Evolutionary conservation across 2,888 invertebrate genomes (phyloP), one percentile per base, ranked within the genome.

Genomic region (Nymphalis c-album): DNA sequence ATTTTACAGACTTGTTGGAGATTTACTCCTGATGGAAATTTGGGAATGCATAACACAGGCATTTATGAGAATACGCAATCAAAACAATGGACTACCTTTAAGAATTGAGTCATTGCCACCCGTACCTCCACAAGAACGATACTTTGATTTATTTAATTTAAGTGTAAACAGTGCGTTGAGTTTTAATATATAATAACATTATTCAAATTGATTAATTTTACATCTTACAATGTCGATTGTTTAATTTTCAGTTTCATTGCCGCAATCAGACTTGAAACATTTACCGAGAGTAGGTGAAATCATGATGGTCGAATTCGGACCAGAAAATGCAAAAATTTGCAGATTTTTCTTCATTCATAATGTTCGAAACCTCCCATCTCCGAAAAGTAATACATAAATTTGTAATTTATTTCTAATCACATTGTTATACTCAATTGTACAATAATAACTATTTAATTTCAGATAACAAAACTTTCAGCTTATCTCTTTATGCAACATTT

Each of bases 21-120:
- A 94, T 60, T 82, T 95, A 63, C 83, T 95, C 57, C 81, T 94
- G 7, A 87, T 94, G 80, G 95, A 95, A 81, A 91, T 94, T 57
- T 95, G 95, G 95, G 92, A 93, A 76, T 87, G 84, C 70, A 74
- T 93, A 69, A 81, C 90, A 7, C 80, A 89, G 73, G 86, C 85
- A 0, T 84, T 85, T 73, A 79, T 76, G 75, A 86, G 83, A 72
- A 77, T 76, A 31, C 75, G 78, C 5, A 78, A 75, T 62, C 80
- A 83, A 71, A 77, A 71, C 17, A 70, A 66, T 62, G 75, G 71
- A 10, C 69, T 88, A 13, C 76, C 82, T 74, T 84, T 91, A 85
- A 79, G 80, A 71, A 85, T 91, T 63, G 86, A 85, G 64, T 82
- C 85, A 17, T 71, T 89, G 50, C 88, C 90, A 1, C 85, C 87